A percentile compares a stretch with the other conserved stretches of the same genome.
These are phyloP conservation scores for Cancer borealis DNA, from an alignment of 2,888 invertebrate genomes.

Conservation along the genomic window DNA sequence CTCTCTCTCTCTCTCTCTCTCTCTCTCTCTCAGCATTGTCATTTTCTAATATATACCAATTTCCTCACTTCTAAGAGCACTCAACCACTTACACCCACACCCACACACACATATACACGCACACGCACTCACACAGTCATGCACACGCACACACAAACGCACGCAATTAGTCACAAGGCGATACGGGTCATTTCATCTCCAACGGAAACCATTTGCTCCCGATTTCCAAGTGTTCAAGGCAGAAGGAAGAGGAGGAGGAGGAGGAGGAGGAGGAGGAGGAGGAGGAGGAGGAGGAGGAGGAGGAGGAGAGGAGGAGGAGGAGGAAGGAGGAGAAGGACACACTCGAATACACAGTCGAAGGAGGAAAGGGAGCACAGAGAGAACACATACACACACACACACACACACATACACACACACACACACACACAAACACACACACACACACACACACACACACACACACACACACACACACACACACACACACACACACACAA, in stretches of 20 bases:
- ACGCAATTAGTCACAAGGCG: not conserved
- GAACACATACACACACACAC: no score
- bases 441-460: conserved; percentile 11
- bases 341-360: not conserved
- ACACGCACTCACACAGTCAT: conserved; percentile 20
- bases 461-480: conserved; percentile 11
- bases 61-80: not conserved
- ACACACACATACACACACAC: no score
- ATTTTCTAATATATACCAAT: not conserved
- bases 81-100: not conserved
- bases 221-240: not conserved
- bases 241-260: no score
- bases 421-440: not conserved
- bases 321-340: not conserved
- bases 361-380: no score
- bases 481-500: not conserved
- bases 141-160: not conserved
- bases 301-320: not conserved
- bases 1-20: not conserved
- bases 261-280: no score
- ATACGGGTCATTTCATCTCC: not conserved
- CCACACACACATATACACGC: conserved; percentile 25
- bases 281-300: not conserved
- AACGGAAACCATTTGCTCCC: not conserved
- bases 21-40: not conserved